Percentiles rank a stretch among this genome's conserved stretches.
phyloP scores from a whole-genome alignment of 2,888 invertebrate species.

The Palloptera scutellata region DNA sequence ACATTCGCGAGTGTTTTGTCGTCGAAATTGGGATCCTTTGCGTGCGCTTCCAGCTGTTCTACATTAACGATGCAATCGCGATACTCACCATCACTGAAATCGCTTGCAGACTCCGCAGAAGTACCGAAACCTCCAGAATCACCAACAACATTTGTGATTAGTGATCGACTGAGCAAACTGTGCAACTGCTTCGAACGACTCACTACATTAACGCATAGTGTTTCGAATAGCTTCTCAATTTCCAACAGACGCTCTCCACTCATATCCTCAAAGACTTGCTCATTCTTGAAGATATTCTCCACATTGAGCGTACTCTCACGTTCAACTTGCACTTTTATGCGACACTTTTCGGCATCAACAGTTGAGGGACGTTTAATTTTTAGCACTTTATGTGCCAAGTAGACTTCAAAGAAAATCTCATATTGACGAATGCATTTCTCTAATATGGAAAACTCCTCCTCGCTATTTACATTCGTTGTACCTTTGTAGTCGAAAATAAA shows the following conservation, averaged over 20 bases:
- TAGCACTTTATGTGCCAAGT: constrained; percentile 51
- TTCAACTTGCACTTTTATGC: constrained; percentile 50
- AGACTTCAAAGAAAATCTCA: constrained; percentile 67
- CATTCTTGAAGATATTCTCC: constrained; percentile 57
- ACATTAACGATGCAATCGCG: constrained; percentile 49
- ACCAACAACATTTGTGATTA: constrained; percentile 38
- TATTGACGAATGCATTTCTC: constrained; percentile 70
- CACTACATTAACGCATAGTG: constrained; percentile 64
- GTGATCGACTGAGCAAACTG: constrained; percentile 56
- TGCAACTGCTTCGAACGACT: constrained; percentile 65
- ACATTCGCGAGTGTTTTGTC: constrained; percentile 53
- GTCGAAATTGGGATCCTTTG: constrained; percentile 55
- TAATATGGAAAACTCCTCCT: constrained; percentile 65
- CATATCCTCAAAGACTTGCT: constrained; percentile 65
- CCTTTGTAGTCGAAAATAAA: constrained; percentile 43
- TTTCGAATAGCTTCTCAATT: constrained; percentile 64
- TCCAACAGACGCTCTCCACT: constrained; percentile 55
- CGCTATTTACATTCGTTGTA: constrained; percentile 18
- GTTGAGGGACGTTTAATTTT: constrained; percentile 38
- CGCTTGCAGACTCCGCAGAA: constrained; percentile 48
- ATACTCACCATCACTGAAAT: constrained; percentile 57
- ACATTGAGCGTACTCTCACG: constrained; percentile 38
- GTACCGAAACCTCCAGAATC: constrained; percentile 47
- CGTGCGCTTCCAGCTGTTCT: constrained; percentile 44
- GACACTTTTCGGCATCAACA: constrained; percentile 40